Conservation (phyloP, 1,140 invertebrate species). For the Tetramorium parvispinum region DNA sequence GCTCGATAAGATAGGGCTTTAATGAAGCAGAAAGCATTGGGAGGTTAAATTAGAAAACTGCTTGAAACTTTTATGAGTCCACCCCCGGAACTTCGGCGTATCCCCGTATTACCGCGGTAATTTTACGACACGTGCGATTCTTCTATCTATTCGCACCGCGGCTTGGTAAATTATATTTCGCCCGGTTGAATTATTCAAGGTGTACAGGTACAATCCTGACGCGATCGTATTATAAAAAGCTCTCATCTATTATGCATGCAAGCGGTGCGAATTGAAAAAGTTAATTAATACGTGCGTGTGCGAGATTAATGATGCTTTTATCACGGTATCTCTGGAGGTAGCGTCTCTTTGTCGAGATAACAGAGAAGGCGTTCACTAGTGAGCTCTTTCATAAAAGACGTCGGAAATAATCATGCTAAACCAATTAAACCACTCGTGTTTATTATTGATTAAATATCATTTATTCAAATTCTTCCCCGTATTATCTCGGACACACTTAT, state of each 20-base stretch:
- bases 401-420: conserved; percentile 2
- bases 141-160: conserved; percentile 38
- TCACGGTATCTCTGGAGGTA: background rate
- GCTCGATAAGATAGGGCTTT: conserved; percentile 60
- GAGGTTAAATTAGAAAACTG: conserved; percentile 69
- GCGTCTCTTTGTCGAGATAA: background rate
- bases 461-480: conserved; percentile 6
- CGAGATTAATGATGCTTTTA: conserved; percentile 38
- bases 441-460: conserved; percentile 33
- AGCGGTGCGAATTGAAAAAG: conserved; percentile 29
- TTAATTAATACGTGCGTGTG: conserved; percentile 47
- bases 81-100: conserved; percentile 23
- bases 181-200: conserved; percentile 42
- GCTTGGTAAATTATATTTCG: conserved; percentile 52
- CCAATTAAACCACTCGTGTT: background rate
- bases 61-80: conserved; percentile 66
- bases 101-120: conserved; percentile 52
- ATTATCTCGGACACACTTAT: background rate
- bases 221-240: conserved; percentile 42
- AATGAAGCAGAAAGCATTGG: conserved; percentile 58
- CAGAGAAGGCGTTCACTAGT: background rate
- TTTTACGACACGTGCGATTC: conserved; percentile 58
- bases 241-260: conserved; percentile 31
- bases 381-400: background rate
- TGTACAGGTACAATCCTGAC: conserved; percentile 23